Conservation (phyloP, 1,140 invertebrate genomes). For the Adoxophyes honmai region DNA sequence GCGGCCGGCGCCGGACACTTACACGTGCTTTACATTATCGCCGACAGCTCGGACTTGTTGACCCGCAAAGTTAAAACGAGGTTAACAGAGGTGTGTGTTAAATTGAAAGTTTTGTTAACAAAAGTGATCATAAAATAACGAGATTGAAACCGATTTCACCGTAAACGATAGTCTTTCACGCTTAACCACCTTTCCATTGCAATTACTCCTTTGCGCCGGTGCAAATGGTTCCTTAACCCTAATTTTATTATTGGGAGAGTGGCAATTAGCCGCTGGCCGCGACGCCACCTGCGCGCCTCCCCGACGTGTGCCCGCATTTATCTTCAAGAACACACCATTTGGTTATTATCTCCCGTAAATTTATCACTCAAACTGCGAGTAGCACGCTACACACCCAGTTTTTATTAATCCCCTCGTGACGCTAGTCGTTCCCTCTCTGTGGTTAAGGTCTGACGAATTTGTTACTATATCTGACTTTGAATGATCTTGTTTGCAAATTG, state of each 20-base stretch:
- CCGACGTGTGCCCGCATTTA: constrained; percentile 22
- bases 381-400: constrained; percentile 1
- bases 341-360: constrained; percentile 9
- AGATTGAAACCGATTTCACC: neutral
- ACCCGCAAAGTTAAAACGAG: neutral
- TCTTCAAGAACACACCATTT: constrained; percentile 28
- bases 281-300: constrained; percentile 15
- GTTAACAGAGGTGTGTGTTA: neutral
- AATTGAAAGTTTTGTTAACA: too few species aligned
- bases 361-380: constrained; percentile 7
- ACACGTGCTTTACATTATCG: constrained; percentile 10
- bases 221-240: constrained; percentile 10
- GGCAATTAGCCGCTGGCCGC: constrained; percentile 13
- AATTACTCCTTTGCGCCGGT: constrained; percentile 9
- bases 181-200: neutral
- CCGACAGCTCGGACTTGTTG: neutral
- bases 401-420: constrained; percentile 9
- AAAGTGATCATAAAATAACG: too few species aligned
- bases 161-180: neutral
- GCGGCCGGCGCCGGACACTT: constrained; percentile 18
- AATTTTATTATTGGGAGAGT: constrained; percentile 11
- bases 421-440: constrained; percentile 4
- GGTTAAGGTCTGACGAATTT: neutral
- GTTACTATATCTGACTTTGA: constrained; percentile 14
- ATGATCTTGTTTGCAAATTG: constrained; percentile 13